A percentile compares a stretch with the other conserved stretches of the same genome.
Conservation (phyloP, 2,113 vertebrate species). For the Leptodactylus fuscus region DNA sequence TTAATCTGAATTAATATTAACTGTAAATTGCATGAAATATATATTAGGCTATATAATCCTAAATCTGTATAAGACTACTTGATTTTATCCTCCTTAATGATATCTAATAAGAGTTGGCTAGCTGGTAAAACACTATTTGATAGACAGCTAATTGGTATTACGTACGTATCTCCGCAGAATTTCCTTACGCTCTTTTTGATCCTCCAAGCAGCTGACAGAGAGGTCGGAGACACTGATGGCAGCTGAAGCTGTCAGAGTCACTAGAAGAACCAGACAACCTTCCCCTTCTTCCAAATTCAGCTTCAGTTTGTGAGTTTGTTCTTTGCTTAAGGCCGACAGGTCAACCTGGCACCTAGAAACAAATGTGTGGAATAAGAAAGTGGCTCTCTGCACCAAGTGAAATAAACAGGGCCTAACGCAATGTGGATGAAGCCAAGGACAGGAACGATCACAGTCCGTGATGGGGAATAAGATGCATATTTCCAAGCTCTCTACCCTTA, state of each 20-base stretch:
- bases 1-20: too few species aligned
- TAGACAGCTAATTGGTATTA: constrained; percentile 58
- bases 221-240: constrained; percentile 91
- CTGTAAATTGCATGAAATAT: too few species aligned
- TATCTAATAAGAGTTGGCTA: neutral
- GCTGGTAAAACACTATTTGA: constrained; percentile 4
- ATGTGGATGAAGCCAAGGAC: neutral
- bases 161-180: constrained; percentile 94
- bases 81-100: too few species aligned
- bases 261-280: constrained; percentile 88
- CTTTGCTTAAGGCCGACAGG: constrained; percentile 87
- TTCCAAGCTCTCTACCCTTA: constrained; percentile 1
- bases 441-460: constrained; percentile 30
- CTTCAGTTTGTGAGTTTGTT: constrained; percentile 93
- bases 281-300: constrained; percentile 88
- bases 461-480: constrained; percentile 14
- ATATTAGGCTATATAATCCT: too few species aligned
- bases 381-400: constrained; percentile 37
- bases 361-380: constrained; percentile 68
- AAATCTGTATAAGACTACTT: too few species aligned
- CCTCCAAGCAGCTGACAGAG: constrained; percentile 86
- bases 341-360: constrained; percentile 89
- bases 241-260: constrained; percentile 93
- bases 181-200: constrained; percentile 85
- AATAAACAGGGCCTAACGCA: constrained; percentile 30